Conservation (phyloP, 1,140 invertebrate genomes). For the Lepidotrigona ventralis region DNA sequence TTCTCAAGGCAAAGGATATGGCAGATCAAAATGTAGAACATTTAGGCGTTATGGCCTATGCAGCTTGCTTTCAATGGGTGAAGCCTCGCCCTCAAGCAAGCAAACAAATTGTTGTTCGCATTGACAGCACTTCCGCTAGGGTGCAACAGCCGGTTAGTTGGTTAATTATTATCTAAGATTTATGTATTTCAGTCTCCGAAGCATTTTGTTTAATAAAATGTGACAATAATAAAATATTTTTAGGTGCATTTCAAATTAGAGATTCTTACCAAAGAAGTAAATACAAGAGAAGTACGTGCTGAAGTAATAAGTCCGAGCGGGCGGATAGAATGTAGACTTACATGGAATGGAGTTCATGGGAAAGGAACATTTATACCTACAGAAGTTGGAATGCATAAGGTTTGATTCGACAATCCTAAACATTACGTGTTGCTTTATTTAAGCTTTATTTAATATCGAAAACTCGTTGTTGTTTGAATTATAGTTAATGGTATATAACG, state of each 20-base stretch:
- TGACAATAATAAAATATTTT: neutral
- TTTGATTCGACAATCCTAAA: slow-evolving; percentile 34
- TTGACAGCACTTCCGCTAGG: slow-evolving; percentile 90
- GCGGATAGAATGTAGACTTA: slow-evolving; percentile 82
- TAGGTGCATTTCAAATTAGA: slow-evolving; percentile 91
- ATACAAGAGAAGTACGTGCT: slow-evolving; percentile 88
- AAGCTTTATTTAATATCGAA: neutral
- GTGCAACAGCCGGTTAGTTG: slow-evolving; percentile 89
- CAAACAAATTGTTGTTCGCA: slow-evolving; percentile 87
- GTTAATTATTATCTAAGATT: slow-evolving; percentile 53
- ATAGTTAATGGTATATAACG: slow-evolving; percentile 84
- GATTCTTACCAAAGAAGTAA: slow-evolving; percentile 88
- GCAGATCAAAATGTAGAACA: slow-evolving; percentile 96
- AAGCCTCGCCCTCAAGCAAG: slow-evolving; percentile 89
- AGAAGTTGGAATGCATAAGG: slow-evolving; percentile 95
- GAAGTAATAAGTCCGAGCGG: slow-evolving; percentile 91
- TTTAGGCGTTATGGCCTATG: slow-evolving; percentile 97
- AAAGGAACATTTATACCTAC: slow-evolving; percentile 92
- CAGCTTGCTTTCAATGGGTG: slow-evolving; percentile 93
- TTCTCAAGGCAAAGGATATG: slow-evolving; percentile 95
- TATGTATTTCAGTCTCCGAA: neutral
- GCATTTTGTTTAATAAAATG: neutral
- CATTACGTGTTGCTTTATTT: neutral
- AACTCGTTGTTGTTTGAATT: slow-evolving; percentile 51
- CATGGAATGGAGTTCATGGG: slow-evolving; percentile 85